Percentiles rank a stretch among this genome's conserved stretches.
These are phyloP conservation scores for Chloroclystis v-ata DNA, from an alignment of 2,888 invertebrate species.

Conservation along the genomic window DNA sequence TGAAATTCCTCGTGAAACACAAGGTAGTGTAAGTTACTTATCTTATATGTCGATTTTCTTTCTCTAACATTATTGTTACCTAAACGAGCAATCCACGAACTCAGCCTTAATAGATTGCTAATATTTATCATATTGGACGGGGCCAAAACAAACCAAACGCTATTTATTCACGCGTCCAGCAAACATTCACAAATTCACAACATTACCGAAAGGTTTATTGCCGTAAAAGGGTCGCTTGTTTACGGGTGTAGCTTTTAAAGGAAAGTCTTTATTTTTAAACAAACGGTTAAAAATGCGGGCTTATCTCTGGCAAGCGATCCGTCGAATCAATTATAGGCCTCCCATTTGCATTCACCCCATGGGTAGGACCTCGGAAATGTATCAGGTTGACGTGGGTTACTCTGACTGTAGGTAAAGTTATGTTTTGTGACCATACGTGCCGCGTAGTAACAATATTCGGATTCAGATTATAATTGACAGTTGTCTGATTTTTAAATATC, in stretches of 20 bases:
- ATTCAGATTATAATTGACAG: too few relatives aligned
- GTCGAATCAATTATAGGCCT: constrained; percentile 49
- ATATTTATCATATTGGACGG: constrained; percentile 4
- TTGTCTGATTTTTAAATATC: too few relatives aligned
- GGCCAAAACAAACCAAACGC: constrained; percentile 16
- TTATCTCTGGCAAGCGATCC: constrained; percentile 39
- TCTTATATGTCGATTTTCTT: too few relatives aligned
- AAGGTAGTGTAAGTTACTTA: too few relatives aligned
- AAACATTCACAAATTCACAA: constrained; percentile 49
- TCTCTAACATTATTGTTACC: too few relatives aligned
- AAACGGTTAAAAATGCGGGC: constrained; percentile 43
- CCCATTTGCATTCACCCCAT: constrained; percentile 24
- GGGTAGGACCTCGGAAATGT: constrained; percentile 32
- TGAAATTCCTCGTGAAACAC: too few relatives aligned
- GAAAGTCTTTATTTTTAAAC: constrained; percentile 51
- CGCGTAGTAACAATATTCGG: too few relatives aligned
- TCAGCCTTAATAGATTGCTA: background rate
- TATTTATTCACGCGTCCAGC: constrained; percentile 41
- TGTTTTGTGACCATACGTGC: background rate
- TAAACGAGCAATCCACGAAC: too few relatives aligned
- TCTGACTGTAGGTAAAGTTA: constrained; percentile 1
- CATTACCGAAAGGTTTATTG: constrained; percentile 49
- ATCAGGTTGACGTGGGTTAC: constrained; percentile 25
- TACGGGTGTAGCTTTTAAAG: constrained; percentile 32
- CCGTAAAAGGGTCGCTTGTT: constrained; percentile 48